A percentile compares a stretch with the other conserved stretches of the same genome.
Evolutionary conservation across 53 echinoderm and acorn worm species (phyloP).

Genomic region (Echinarachnius parma): DNA sequence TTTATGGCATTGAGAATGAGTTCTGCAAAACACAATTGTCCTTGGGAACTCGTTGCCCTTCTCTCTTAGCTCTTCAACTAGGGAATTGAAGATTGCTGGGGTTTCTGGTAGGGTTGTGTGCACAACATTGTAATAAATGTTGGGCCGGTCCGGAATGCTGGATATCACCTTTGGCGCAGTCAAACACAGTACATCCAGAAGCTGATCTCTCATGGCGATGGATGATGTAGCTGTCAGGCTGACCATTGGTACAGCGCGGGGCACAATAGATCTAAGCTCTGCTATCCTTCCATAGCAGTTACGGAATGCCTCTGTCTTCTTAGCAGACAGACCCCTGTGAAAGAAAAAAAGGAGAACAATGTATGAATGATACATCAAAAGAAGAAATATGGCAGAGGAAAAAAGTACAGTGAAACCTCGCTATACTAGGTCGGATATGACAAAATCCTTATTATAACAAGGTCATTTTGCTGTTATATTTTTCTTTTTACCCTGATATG

Average conservation of each 20-base stretch:
- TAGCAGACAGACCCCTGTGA: neutral
- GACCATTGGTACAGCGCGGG: conserved; percentile 9
- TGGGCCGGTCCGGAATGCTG: neutral
- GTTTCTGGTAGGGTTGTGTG: neutral
- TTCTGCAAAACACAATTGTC: conserved; percentile 24
- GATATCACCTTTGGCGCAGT: neutral
- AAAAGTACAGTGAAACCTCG: too few relatives aligned
- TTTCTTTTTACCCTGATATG: too few relatives aligned
- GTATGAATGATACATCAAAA: too few relatives aligned
- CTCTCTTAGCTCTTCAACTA: conserved; percentile 11
- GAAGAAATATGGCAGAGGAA: neutral
- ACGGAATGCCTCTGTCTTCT: conserved; percentile 15
- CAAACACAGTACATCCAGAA: neutral
- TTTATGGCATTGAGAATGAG: conserved; percentile 12
- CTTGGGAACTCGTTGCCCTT: conserved; percentile 13
- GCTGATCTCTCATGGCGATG: conserved; percentile 5
- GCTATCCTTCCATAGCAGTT: conserved; percentile 6
- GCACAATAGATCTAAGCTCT: conserved; percentile 6
- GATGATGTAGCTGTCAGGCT: conserved; percentile 37
- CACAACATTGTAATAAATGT: too few relatives aligned
- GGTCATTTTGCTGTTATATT: too few relatives aligned
- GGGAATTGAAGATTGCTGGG: neutral
- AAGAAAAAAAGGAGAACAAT: too few relatives aligned
- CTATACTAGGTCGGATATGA: neutral
- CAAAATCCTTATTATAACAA: too few relatives aligned